These are phyloP conservation scores for Pachycephus smyrnensis DNA, from an alignment of 2,888 invertebrate species.

Conservation along the genomic window DNA sequence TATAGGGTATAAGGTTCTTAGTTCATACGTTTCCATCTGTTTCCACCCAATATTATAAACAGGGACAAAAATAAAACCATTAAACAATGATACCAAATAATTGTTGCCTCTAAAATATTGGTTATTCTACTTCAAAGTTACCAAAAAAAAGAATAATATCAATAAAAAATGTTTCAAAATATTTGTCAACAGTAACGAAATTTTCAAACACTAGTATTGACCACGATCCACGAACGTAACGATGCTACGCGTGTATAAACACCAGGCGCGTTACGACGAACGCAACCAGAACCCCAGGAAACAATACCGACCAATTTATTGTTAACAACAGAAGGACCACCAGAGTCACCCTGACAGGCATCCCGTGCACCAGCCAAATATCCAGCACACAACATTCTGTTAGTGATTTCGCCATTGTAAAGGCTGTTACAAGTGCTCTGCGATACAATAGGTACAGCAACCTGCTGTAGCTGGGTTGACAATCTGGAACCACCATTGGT, in stretches of 20 bases:
- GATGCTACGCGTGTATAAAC: slow-evolving; percentile 12
- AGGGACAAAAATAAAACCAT: too few relatives aligned
- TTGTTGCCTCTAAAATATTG: too few relatives aligned
- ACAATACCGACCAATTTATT: slow-evolving; percentile 14
- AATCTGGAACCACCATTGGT: background rate
- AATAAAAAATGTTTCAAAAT: too few relatives aligned
- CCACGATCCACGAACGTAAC: slow-evolving; percentile 3
- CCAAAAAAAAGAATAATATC: too few relatives aligned
- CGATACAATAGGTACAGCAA: slow-evolving; percentile 4
- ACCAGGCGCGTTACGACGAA: slow-evolving; percentile 10
- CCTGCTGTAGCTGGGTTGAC: slow-evolving; percentile 4
- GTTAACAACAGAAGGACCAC: slow-evolving; percentile 14
- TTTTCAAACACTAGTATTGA: slow-evolving; percentile 6
- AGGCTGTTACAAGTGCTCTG: slow-evolving; percentile 10
- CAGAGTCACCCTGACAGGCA: slow-evolving; percentile 19
- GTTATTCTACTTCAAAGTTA: too few relatives aligned
- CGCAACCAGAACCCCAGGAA: slow-evolving; percentile 17
- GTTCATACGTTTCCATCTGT: too few relatives aligned
- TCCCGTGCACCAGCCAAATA: slow-evolving; percentile 13
- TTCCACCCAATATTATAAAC: too few relatives aligned
- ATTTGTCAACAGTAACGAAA: background rate
- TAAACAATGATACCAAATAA: too few relatives aligned
- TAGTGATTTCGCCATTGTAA: slow-evolving; percentile 26
- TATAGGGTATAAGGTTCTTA: too few relatives aligned
- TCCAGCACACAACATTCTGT: slow-evolving; percentile 16